Evolutionary conservation across 1,140 invertebrate genomes (phyloP), one percentile per base, ranked within the genome.

Genomic region (Diachasma alloeum): DNA sequence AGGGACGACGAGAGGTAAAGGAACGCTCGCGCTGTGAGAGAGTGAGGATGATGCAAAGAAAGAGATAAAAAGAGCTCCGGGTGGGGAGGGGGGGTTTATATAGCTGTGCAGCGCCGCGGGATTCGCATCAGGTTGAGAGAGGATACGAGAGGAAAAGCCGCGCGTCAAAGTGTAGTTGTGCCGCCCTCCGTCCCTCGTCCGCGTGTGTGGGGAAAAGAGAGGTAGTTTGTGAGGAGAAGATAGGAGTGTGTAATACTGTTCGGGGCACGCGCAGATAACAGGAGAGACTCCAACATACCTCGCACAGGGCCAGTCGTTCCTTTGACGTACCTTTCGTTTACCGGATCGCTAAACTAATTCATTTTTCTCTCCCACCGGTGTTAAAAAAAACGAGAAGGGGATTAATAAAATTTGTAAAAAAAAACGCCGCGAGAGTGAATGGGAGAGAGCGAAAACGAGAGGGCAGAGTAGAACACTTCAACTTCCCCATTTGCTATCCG

Each of bases 291-390:
- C 31, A 36, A 39, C 24, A 63, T 24, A 63, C 19, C 48, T 63
- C 9, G 24, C 24, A 63, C 31, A 68, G 66, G n/a, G 66, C 66
- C 48, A 68, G 66, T 68, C 36, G 66, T 68, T 68, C 66, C 66
- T 68, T 68, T 68, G 66, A 68, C 66, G 66, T 39, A 36, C 66
- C 66, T 68, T 68, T 68, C 66, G 66, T 68, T 68, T 68, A 68
- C 31, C 66, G 36, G 31, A 68, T 68, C 66, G 66, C 66, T 36
- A 63, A 63, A 63, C 59, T 63, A 63, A 63, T 63, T 63, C 59
- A 63, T 63, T 63, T 31, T 31, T 53, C 48, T 53, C 15, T 19
- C 9, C 48, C 48, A 53, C 48, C 48, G 48, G 39, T 42, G 39
- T 31, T 31, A 6, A 31, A 31, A 31, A 31, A 31, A 42, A 53